Evolutionary conservation across 2,113 vertebrate genomes (phyloP).

Genomic region (Scomber japonicus): DNA sequence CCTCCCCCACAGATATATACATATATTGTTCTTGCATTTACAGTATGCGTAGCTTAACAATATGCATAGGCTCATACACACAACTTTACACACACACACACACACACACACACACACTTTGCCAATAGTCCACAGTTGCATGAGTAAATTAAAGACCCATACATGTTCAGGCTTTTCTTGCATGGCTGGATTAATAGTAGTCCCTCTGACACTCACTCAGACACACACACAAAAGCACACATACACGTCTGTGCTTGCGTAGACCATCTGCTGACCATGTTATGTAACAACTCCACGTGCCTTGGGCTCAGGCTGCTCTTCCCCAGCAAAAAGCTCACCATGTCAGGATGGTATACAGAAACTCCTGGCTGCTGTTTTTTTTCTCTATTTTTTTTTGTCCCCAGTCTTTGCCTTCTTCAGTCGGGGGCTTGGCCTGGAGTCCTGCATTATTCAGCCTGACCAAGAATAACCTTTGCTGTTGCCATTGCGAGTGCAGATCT

Average conservation of each 20-base stretch:
- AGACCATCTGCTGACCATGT: slow-evolving; percentile 80
- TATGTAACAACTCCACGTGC: slow-evolving; percentile 78
- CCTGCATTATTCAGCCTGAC: slow-evolving; percentile 65
- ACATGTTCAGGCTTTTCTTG: slow-evolving; percentile 53
- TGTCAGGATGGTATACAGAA: slow-evolving; percentile 47
- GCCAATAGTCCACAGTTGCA: neutral
- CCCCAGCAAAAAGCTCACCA: slow-evolving; percentile 52
- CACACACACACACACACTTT: neutral
- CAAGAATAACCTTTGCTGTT: slow-evolving; percentile 59
- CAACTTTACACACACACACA: neutral
- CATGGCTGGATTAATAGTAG: slow-evolving; percentile 63
- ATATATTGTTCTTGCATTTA: neutral
- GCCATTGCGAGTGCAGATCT: slow-evolving; percentile 13
- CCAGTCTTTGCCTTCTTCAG: slow-evolving; percentile 24
- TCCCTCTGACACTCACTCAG: slow-evolving; percentile 29
- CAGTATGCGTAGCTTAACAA: neutral
- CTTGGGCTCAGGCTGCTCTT: slow-evolving; percentile 71
- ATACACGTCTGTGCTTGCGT: slow-evolving; percentile 65
- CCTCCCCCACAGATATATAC: slow-evolving; percentile 14
- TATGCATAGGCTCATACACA: neutral
- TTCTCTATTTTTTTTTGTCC: neutral
- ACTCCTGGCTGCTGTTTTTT: neutral
- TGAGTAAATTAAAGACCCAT: slow-evolving; percentile 8
- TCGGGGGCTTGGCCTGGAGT: slow-evolving; percentile 41
- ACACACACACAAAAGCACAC: slow-evolving; percentile 26